These are phyloP conservation scores for Ranitomeya variabilis DNA, from an alignment of 2,113 vertebrate species.

Conservation along the genomic window DNA sequence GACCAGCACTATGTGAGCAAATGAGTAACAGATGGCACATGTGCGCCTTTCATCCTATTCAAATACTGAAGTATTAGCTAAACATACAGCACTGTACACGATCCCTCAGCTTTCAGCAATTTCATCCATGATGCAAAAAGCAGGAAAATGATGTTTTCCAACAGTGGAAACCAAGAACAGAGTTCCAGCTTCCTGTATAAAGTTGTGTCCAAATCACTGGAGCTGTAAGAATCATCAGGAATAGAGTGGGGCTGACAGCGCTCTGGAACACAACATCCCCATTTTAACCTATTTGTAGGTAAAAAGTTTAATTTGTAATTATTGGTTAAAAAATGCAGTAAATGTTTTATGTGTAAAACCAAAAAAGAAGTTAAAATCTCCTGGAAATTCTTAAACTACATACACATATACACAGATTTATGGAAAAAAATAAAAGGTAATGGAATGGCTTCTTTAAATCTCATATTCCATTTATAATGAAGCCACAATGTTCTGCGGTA, in stretches of 20 bases:
- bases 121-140: slow-evolving; percentile 21
- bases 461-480: too few relatives aligned
- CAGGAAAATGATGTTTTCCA: slow-evolving; percentile 14
- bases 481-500: too few relatives aligned
- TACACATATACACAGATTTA: too few relatives aligned
- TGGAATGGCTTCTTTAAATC: too few relatives aligned
- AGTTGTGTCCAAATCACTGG: slow-evolving; percentile 7
- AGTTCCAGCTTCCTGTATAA: slow-evolving; percentile 20
- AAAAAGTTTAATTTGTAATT: neutral
- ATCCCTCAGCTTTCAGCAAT: slow-evolving; percentile 11
- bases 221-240: slow-evolving; percentile 38
- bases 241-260: neutral
- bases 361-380: neutral
- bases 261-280: too few relatives aligned
- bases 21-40: slow-evolving; percentile 19
- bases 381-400: too few relatives aligned
- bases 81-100: neutral
- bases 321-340: neutral
- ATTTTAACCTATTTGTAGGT: neutral
- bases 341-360: neutral
- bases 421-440: too few relatives aligned
- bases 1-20: too few relatives aligned
- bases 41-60: neutral
- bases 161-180: neutral
- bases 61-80: neutral